Evolutionary conservation across 2,797 vertebrate species (phyloP).

Genomic region (Anas capensis): DNA sequence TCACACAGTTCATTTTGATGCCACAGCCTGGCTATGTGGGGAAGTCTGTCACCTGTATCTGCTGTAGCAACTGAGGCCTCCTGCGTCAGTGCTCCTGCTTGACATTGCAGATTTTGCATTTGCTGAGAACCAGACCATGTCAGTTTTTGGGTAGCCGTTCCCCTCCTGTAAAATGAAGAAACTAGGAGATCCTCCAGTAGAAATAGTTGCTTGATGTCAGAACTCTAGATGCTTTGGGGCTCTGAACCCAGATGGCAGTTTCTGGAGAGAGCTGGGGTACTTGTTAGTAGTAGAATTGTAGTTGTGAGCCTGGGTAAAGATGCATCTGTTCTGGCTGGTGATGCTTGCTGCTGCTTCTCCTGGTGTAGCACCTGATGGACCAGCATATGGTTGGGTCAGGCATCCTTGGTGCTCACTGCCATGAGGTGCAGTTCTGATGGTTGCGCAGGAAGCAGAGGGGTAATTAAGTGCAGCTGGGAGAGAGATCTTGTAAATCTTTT

Average conservation of each 20-base stretch:
- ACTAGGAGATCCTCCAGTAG: neutral
- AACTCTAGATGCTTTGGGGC: neutral
- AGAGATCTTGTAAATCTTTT: neutral
- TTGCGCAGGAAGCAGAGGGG: neutral
- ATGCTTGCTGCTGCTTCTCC: neutral
- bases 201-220: neutral
- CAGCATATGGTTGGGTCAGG: neutral
- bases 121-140: neutral
- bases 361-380: fast-evolving
- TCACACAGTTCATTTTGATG: neutral
- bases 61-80: neutral
- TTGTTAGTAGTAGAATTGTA: neutral
- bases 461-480: neutral
- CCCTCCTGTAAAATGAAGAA: neutral
- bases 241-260: neutral
- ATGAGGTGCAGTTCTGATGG: neutral
- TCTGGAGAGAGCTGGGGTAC: neutral
- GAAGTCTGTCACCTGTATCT: neutral
- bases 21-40: neutral
- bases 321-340: neutral
- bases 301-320: neutral
- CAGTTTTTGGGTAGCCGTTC: neutral
- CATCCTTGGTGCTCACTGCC: neutral
- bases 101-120: neutral
- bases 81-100: neutral